phyloP scores from a whole-genome alignment of 2,797 vertebrate genomes.

The Botia almorhae region DNA sequence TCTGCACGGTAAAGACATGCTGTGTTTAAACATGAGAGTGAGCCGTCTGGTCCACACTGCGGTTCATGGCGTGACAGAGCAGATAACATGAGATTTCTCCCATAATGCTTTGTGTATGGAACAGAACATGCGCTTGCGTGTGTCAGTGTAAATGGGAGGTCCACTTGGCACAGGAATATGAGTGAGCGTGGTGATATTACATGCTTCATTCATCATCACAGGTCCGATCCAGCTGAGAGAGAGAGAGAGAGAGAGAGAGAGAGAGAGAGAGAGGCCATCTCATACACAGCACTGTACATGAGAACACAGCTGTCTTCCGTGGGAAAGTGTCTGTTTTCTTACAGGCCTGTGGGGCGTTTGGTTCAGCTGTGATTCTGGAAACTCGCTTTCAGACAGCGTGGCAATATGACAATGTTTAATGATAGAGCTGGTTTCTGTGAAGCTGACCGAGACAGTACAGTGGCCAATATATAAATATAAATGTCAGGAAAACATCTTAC shows the following conservation, averaged over 20 bases:
- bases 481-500: neutral
- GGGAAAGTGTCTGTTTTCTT: constrained; percentile 65
- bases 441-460: neutral
- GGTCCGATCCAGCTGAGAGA: constrained; percentile 40
- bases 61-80: neutral
- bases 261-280: constrained; percentile 23
- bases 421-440: neutral
- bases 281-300: constrained; percentile 30
- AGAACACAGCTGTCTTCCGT: constrained; percentile 66
- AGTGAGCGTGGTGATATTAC: constrained; percentile 74
- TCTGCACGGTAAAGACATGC: neutral
- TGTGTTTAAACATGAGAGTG: neutral
- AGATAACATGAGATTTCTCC: constrained; percentile 1
- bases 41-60: neutral
- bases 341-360: constrained; percentile 64
- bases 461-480: neutral
- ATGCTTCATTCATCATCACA: constrained; percentile 76
- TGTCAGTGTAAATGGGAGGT: constrained; percentile 26
- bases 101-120: neutral
- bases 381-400: neutral
- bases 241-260: constrained; percentile 33
- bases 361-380: constrained; percentile 59
- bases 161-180: constrained; percentile 26
- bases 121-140: constrained; percentile 1
- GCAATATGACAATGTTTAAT: constrained; percentile 3